Percentiles rank a stretch among this genome's conserved stretches.
These are phyloP conservation scores for Leptopilina boulardi DNA, from an alignment of 1,140 invertebrate genomes.

Conservation along the genomic window DNA sequence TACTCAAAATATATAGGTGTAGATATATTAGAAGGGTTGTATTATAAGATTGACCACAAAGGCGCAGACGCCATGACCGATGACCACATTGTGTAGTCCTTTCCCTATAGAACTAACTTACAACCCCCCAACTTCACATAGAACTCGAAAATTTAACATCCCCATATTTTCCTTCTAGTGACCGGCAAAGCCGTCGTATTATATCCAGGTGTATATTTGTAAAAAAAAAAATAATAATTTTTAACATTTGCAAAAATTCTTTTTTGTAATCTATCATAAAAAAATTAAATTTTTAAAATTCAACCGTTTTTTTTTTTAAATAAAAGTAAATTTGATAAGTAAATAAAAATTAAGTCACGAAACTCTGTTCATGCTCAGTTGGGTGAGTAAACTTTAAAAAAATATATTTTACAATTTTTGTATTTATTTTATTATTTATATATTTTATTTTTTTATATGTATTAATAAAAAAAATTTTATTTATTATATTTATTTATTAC, in stretches of 20 bases:
- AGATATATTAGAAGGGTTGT: conserved; percentile 36
- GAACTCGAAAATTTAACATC: not conserved
- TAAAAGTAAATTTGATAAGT: not conserved
- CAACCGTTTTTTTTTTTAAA: no score
- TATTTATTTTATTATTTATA: not conserved
- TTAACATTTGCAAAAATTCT: no score
- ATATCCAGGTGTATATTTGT: not conserved
- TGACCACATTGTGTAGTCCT: conserved; percentile 53
- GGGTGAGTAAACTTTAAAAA: not conserved
- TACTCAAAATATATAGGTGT: no score
- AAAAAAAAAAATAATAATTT: no score
- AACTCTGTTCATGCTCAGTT: not conserved
- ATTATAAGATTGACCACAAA: conserved; percentile 31
- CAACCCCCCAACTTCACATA: not conserved
- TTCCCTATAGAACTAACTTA: conserved; percentile 3
- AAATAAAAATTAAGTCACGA: conserved; percentile 17
- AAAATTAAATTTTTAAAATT: no score
- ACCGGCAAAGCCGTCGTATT: not conserved
- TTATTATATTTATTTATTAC: no score
- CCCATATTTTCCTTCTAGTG: not conserved
- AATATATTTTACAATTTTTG: not conserved
- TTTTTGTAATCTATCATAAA: no score
- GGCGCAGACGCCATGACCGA: conserved; percentile 67
- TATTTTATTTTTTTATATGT: no score
- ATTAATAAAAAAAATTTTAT: no score